Percentiles rank a stretch among this genome's conserved stretches.
Evolutionary conservation across 2,888 invertebrate species (phyloP).

Genomic region (Athalia rosae): DNA sequence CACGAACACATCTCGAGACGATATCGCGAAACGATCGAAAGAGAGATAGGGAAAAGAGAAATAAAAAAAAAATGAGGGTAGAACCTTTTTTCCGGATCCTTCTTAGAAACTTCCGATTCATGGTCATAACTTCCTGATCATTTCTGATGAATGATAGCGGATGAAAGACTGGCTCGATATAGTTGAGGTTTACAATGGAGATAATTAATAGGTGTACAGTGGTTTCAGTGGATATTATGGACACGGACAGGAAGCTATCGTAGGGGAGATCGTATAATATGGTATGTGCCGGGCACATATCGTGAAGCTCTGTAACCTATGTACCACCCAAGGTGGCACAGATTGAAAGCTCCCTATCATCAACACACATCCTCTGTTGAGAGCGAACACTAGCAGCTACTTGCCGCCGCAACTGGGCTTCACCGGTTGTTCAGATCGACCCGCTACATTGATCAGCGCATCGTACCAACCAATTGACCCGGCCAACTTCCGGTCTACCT

Average conservation of each 20-base stretch:
- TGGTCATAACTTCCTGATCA: slow-evolving; percentile 1
- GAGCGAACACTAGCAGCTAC: slow-evolving; percentile 41
- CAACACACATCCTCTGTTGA: slow-evolving; percentile 68
- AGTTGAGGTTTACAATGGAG: slow-evolving; percentile 25
- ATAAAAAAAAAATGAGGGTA: neutral
- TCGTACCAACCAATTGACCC: slow-evolving; percentile 35
- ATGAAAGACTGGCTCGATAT: slow-evolving; percentile 22
- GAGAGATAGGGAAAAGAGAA: neutral
- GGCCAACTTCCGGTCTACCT: slow-evolving; percentile 42
- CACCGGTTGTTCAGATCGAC: slow-evolving; percentile 43
- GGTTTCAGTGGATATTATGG: slow-evolving; percentile 56
- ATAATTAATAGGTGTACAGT: slow-evolving; percentile 33
- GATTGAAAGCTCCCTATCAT: slow-evolving; percentile 69
- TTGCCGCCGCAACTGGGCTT: slow-evolving; percentile 38
- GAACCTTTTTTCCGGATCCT: neutral
- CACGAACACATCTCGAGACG: neutral
- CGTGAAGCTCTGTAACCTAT: slow-evolving; percentile 66
- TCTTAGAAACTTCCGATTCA: neutral
- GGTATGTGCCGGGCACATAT: slow-evolving; percentile 43
- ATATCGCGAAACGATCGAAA: neutral
- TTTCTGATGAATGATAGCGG: slow-evolving; percentile 30
- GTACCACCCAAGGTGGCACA: slow-evolving; percentile 74
- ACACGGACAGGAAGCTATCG: slow-evolving; percentile 70
- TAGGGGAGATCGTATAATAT: slow-evolving; percentile 62
- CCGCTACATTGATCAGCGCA: slow-evolving; percentile 44